Conservation (phyloP, 2,888 invertebrate species). For the Clitarchus hookeri region DNA sequence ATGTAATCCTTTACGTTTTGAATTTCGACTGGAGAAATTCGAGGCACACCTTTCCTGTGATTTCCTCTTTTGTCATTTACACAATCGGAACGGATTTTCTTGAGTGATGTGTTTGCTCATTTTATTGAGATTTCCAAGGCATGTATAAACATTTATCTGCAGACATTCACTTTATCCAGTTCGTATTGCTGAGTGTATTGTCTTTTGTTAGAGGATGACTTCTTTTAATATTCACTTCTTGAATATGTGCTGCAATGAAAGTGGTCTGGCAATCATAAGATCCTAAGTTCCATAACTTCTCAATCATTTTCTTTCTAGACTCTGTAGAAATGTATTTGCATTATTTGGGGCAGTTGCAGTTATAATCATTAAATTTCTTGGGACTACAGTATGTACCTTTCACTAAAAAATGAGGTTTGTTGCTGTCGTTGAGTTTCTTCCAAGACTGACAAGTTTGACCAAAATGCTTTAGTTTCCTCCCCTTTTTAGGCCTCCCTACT, state of each 20-base stretch:
- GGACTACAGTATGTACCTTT: neutral
- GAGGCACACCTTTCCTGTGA: neutral
- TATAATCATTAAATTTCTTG: slow-evolving; percentile 20
- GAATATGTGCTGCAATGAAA: slow-evolving; percentile 19
- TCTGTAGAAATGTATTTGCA: slow-evolving; percentile 11
- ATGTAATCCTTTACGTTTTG: neutral
- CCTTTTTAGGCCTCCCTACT: slow-evolving; percentile 25
- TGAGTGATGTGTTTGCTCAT: slow-evolving; percentile 6
- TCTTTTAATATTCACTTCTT: slow-evolving; percentile 16
- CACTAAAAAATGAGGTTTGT: neutral
- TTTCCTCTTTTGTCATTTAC: neutral
- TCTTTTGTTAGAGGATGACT: neutral
- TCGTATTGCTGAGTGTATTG: neutral
- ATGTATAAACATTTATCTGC: neutral
- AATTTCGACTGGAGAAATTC: neutral
- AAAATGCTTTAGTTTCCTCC: slow-evolving; percentile 16
- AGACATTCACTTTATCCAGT: neutral
- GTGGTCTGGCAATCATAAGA: neutral
- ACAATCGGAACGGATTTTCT: slow-evolving; percentile 10
- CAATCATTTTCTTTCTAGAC: slow-evolving; percentile 10
- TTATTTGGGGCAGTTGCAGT: slow-evolving; percentile 11
- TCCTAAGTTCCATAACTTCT: slow-evolving; percentile 15
- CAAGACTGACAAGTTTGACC: neutral
- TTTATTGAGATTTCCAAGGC: slow-evolving; percentile 18
- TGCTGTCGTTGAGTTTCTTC: neutral